Evolutionary conservation across 2,113 vertebrate species (phyloP).

Genomic region (Spilogale gracilis): DNA sequence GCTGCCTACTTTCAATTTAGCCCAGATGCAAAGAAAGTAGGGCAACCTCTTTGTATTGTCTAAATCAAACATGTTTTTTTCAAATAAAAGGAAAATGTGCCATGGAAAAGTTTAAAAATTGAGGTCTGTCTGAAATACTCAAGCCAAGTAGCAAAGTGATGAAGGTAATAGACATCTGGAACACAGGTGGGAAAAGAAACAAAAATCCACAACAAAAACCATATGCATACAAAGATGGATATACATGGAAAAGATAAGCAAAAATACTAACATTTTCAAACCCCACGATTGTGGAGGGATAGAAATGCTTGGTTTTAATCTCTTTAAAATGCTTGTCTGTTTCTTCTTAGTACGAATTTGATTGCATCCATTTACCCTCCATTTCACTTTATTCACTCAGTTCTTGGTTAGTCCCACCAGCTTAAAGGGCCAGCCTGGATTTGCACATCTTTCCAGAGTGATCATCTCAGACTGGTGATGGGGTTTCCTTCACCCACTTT

Average conservation of each 20-base stretch:
- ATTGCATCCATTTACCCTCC: neutral
- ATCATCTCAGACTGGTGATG: neutral
- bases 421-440: neutral
- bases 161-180: neutral
- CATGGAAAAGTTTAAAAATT: constrained; percentile 26
- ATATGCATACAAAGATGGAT: neutral
- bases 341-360: constrained; percentile 26
- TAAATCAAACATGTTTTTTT: constrained; percentile 53
- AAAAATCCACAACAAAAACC: constrained; percentile 16
- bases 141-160: neutral
- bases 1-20: constrained; percentile 27
- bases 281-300: neutral
- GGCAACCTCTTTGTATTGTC: constrained; percentile 21
- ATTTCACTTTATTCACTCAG: neutral
- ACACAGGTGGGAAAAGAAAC: neutral
- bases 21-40: constrained; percentile 20
- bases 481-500: neutral
- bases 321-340: neutral
- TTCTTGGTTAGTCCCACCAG: neutral
- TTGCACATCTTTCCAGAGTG: neutral
- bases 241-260: neutral
- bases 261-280: neutral
- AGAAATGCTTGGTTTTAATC: constrained; percentile 26
- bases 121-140: constrained; percentile 26
- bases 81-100: constrained; percentile 30